A percentile compares a stretch with the other conserved stretches of the same genome.
Evolutionary conservation across 2,888 invertebrate species (phyloP).

Genomic region (Carcina quercana): DNA sequence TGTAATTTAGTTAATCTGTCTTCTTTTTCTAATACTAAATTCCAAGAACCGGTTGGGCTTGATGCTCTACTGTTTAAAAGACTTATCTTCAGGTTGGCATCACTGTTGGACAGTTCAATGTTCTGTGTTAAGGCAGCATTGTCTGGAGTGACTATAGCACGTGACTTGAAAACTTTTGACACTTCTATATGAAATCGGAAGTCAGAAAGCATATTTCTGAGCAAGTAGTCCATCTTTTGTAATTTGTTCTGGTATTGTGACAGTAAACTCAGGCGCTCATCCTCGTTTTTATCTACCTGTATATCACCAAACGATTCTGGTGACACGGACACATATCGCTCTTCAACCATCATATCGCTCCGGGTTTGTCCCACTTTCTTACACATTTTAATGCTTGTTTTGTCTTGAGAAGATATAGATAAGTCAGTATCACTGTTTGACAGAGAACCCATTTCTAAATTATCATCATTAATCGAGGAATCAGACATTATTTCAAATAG

Average conservation of each 20-base stretch:
- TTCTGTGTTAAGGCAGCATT: too few species aligned
- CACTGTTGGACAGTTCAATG: too few species aligned
- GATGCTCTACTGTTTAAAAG: too few species aligned
- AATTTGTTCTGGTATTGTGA: constrained; percentile 47
- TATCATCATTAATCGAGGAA: constrained; percentile 30
- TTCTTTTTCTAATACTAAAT: constrained; percentile 49
- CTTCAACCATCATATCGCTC: too few species aligned
- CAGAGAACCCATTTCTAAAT: constrained; percentile 43
- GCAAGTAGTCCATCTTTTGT: constrained; percentile 42
- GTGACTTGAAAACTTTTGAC: constrained; percentile 48
- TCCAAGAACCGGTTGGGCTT: constrained; percentile 49
- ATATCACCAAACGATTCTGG: constrained; percentile 58
- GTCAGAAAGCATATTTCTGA: constrained; percentile 48
- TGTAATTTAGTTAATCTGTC: constrained; percentile 40
- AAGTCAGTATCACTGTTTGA: constrained; percentile 50
- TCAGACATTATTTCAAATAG: constrained; percentile 43
- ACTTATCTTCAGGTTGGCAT: too few species aligned
- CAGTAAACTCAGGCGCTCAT: constrained; percentile 41
- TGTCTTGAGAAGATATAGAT: constrained; percentile 27
- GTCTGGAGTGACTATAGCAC: constrained; percentile 35
- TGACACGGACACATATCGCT: constrained; percentile 26
- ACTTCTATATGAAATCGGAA: constrained; percentile 63
- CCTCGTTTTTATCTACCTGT: constrained; percentile 51
- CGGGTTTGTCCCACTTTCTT: too few species aligned
- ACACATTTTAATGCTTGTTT: constrained; percentile 13